These are phyloP conservation scores for Bombus affinis DNA, from an alignment of 1,140 invertebrate species.

Conservation along the genomic window DNA sequence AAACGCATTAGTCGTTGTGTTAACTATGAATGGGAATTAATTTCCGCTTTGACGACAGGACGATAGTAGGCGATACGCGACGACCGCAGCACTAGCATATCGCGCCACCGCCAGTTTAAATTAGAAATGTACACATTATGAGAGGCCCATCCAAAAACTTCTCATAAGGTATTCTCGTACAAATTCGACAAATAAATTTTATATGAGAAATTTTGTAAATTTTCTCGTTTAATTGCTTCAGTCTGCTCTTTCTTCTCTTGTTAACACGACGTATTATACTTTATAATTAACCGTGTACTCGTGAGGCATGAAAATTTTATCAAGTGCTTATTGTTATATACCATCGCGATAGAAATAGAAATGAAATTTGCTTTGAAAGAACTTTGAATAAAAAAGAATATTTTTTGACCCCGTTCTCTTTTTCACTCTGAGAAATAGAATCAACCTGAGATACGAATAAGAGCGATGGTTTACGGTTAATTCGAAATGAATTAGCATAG, in stretches of 20 bases:
- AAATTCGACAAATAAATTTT: neutral
- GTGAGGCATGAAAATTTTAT: neutral
- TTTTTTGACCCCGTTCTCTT: neutral
- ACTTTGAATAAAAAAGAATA: neutral
- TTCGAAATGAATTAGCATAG: conserved; percentile 6
- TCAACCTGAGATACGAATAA: neutral
- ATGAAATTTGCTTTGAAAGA: neutral
- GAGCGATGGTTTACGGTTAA: neutral
- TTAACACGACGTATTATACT: neutral
- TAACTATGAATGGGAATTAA: conserved; percentile 44
- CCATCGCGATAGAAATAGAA: neutral
- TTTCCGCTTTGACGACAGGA: conserved; percentile 8
- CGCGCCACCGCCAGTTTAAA: neutral
- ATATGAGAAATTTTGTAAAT: neutral
- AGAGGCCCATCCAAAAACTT: no score
- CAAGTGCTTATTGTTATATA: neutral
- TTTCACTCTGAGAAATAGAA: neutral
- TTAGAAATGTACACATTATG: neutral
- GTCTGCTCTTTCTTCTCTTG: neutral
- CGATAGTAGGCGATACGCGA: neutral
- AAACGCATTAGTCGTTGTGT: conserved; percentile 34
- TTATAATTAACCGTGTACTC: neutral
- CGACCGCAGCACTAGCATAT: neutral
- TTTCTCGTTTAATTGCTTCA: no score
- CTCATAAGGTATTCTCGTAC: neutral